Evolutionary conservation across 1,140 invertebrate species (phyloP).

Genomic region (Sitodiplosis mosellana): DNA sequence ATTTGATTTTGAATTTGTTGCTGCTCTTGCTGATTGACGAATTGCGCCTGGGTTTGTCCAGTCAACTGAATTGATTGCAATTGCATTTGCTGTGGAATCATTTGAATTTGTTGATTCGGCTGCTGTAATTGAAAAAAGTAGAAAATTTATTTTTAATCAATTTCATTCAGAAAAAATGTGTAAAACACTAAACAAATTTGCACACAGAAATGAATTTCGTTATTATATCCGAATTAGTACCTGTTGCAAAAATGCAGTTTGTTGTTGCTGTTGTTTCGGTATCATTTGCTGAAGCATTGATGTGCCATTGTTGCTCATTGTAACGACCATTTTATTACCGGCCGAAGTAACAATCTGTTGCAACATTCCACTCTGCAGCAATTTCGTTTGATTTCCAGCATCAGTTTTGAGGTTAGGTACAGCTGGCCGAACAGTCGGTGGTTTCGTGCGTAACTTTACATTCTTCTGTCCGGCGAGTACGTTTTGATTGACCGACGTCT

Average conservation of each 20-base stretch:
- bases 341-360: slow-evolving; percentile 24
- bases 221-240: neutral
- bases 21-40: slow-evolving; percentile 18
- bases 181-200: no score
- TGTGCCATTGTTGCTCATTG: neutral
- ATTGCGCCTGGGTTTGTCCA: slow-evolving; percentile 15
- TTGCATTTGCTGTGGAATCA: slow-evolving; percentile 14
- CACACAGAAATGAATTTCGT: no score
- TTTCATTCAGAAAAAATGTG: no score
- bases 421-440: slow-evolving; percentile 32
- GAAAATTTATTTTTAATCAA: no score
- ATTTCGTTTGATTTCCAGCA: slow-evolving; percentile 40
- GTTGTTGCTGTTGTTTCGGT: slow-evolving; percentile 7
- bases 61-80: slow-evolving; percentile 3
- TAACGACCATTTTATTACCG: slow-evolving; percentile 14
- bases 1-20: slow-evolving; percentile 26
- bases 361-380: slow-evolving; percentile 23
- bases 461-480: slow-evolving; percentile 18
- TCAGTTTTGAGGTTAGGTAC: slow-evolving; percentile 39
- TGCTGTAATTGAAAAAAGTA: neutral
- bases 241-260: slow-evolving; percentile 7
- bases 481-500: slow-evolving; percentile 34
- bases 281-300: neutral
- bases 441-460: slow-evolving; percentile 18
- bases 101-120: slow-evolving; percentile 6